Percentiles rank a stretch among this genome's conserved stretches.
Conservation (phyloP, 2,113 vertebrate genomes). For the Strix uralensis region DNA sequence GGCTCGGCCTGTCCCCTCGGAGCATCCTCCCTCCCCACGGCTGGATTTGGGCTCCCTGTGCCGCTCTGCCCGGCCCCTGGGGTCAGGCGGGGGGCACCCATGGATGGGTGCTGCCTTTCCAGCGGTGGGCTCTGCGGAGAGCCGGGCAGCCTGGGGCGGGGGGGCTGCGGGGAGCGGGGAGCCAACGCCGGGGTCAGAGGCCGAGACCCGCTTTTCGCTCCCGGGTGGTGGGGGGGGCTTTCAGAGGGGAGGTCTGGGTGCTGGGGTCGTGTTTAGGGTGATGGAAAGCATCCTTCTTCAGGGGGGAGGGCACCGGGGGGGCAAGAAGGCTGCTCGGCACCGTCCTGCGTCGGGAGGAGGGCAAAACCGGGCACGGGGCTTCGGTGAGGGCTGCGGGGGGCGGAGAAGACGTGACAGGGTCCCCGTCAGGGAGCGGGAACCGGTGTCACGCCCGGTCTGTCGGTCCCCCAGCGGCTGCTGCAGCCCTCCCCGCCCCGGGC, state of each 20-base stretch:
- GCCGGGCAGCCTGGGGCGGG: not conserved
- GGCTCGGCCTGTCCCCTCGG: too few relatives aligned
- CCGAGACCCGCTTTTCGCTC: not conserved
- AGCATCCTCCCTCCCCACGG: not conserved
- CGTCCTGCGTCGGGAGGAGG: not conserved
- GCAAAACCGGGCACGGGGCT: not conserved
- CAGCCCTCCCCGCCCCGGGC: not conserved
- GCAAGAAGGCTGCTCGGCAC: not conserved
- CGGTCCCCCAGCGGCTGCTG: not conserved
- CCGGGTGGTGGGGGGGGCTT: not conserved
- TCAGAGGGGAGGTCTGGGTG: too few relatives aligned
- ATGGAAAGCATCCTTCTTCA: not conserved
- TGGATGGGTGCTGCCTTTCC: not conserved
- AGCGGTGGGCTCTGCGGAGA: fast-evolving
- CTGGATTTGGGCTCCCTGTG: fast-evolving
- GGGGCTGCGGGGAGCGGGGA: not conserved
- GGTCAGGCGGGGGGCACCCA: too few relatives aligned
- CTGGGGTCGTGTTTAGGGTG: fast-evolving
- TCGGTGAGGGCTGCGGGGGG: not conserved
- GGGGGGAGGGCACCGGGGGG: not conserved
- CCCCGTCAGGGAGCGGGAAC: not conserved
- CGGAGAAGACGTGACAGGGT: fast-evolving
- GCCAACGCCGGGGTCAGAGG: not conserved
- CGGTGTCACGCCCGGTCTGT: not conserved
- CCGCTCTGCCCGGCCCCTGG: not conserved